Evolutionary conservation across 1,140 invertebrate genomes (phyloP).

Genomic region (Monomorium pharaonis): DNA sequence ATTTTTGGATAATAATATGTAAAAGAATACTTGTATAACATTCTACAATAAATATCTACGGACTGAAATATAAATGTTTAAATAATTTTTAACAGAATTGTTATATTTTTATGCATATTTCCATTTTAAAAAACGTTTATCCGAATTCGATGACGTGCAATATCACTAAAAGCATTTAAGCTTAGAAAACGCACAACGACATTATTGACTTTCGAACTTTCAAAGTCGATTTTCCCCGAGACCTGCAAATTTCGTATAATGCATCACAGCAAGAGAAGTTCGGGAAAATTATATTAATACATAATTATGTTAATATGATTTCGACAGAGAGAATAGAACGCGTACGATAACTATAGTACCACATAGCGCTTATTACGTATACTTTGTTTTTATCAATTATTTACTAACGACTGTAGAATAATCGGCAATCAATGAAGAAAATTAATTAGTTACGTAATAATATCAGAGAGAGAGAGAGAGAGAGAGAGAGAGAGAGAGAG

Average conservation of each 20-base stretch:
- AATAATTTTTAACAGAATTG: neutral
- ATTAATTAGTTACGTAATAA: conserved; percentile 15
- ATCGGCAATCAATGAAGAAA: neutral
- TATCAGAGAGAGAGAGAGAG: too few relatives aligned
- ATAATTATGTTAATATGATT: conserved; percentile 1
- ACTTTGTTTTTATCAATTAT: neutral
- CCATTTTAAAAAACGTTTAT: neutral
- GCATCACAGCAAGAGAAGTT: neutral
- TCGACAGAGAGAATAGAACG: neutral
- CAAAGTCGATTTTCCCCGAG: neutral
- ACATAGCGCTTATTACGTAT: neutral
- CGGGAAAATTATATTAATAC: neutral
- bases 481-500: neutral
- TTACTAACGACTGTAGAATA: too few relatives aligned
- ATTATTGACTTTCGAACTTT: neutral
- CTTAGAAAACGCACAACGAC: neutral
- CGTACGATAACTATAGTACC: neutral
- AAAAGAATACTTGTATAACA: too few relatives aligned
- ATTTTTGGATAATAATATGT: too few relatives aligned
- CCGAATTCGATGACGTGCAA: neutral
- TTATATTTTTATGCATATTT: neutral
- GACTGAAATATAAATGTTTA: too few relatives aligned
- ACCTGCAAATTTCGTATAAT: neutral
- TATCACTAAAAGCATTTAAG: neutral
- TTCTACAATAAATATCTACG: too few relatives aligned